Base-by-base conservation (phyloP, 2,888 invertebrate species). In the Magallana nippona region DNA sequence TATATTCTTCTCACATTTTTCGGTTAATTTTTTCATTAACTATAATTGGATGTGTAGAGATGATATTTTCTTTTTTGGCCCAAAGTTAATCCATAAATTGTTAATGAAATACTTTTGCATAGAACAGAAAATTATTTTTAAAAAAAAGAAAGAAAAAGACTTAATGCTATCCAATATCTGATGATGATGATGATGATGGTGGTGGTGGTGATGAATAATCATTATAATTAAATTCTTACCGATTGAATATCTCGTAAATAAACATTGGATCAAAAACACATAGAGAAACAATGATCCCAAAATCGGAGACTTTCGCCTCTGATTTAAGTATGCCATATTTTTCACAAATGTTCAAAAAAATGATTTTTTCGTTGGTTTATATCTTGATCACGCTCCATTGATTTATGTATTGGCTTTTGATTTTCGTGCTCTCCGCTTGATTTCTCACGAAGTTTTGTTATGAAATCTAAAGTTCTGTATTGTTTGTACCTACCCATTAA, bases 141-240 rank as follows among this genome's bases (percentile, higher is more conserved):
- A n/a, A n/a, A n/a, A n/a, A n/a, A n/a, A n/a, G n/a, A n/a, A n/a
- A n/a, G n/a, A n/a, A n/a, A 27, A 27, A 44, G 44, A 44, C 8
- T 44, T 5, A 44, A 44, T 44, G 44, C 8, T 5, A 44, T 44
- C 5, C 44, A 44, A 44, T 44, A 8, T 44, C 44, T 8, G 44
- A 44, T 44, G 8, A 44, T 44, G 8, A 44, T 44, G 8, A 44
- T 8, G 8, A 44, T 0, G 8, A 8, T 27, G 27, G 8, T 44
- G 8, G 8, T 44, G 8, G 8, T 44, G 44, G 8, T 44, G 44
- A 44, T 0, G 44, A 8, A 44, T 44, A 60, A 60, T n/a, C 1
- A 60, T 60, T 60, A n/a, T 60, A n/a, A n/a, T n/a, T 60, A 1
- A 60, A 60, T 11, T 71, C 71, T 71, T 27, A 71, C 71, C 71